A percentile compares a stretch with the other conserved stretches of the same genome.
phyloP scores from a whole-genome alignment of 1,140 invertebrate genomes.

The Phymastichus coffea region DNA sequence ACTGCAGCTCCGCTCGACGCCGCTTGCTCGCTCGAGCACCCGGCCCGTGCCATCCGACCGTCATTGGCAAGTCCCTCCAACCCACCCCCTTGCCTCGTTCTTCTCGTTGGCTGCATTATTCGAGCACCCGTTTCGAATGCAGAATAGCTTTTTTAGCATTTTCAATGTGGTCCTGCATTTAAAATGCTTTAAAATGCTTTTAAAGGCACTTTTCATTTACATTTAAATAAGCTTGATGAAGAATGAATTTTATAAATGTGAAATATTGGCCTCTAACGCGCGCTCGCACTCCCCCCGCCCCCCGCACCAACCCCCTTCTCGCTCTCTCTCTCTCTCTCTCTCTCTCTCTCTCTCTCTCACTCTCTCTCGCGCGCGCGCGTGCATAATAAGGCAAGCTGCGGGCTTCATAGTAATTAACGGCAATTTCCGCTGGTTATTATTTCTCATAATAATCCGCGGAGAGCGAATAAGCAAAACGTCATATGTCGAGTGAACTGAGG shows the following conservation, averaged over 20 bases:
- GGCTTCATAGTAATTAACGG: too few species aligned
- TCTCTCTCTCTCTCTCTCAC: background rate
- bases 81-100: too few species aligned
- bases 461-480: background rate
- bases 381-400: too few species aligned
- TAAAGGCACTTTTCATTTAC: constrained; percentile 21
- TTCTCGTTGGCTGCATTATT: background rate
- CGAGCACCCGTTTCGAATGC: constrained; percentile 22
- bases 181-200: constrained; percentile 15
- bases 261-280: background rate
- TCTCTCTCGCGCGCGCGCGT: too few species aligned
- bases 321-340: background rate
- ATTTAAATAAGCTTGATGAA: constrained; percentile 21
- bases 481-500: too few species aligned
- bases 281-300: background rate
- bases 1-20: too few species aligned
- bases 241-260: constrained; percentile 22
- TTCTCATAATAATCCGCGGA: background rate
- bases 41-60: too few species aligned
- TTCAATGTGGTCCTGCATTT: constrained; percentile 15
- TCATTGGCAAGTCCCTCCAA: too few species aligned
- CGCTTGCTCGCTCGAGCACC: too few species aligned
- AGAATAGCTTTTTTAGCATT: constrained; percentile 22
- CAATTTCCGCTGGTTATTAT: too few species aligned
- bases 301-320: background rate